Evolutionary conservation across 2,888 invertebrate species (phyloP), one percentile per base, ranked within the genome.

Genomic region (Anagyrus pseudococci): DNA sequence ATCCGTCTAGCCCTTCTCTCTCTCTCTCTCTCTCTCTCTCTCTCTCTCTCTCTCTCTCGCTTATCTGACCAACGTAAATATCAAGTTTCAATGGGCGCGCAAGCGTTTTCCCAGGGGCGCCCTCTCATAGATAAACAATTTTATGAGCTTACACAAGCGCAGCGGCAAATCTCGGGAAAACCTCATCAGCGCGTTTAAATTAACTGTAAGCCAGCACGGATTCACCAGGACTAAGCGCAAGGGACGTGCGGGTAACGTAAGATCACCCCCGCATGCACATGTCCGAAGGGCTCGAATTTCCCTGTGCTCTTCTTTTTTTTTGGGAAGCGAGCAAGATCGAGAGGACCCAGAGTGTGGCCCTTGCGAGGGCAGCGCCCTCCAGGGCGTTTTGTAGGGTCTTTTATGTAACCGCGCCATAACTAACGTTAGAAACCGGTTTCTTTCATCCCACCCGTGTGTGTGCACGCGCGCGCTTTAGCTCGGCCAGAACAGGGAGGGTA

Each of bases 341-440:
- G n/a, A n/a, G n/a, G n/a, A n/a, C n/a, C n/a, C n/a, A n/a, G n/a
- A n/a, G n/a, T n/a, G 6, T 20, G 15, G 15, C 19, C 19, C 8
- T 25, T 20, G 4, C n/a, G 10, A 4, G 8, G 7, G 43, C 25
- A 1, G 49, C 17, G 43, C 19, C 43, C 43, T 43, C n/a, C n/a
- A n/a, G n/a, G 19, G 48, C 23, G 48, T 48, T 62, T 62, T 58
- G 40, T 58, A 54, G 6, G 57, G 44, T 48, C 57, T 60, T 62
- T 62, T 61, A 64, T 64, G 60, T 60, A 64, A 64, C 56, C 53
- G 57, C 43, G 56, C 48, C 48, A 60, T 64, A 64, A 64, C 64
- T 64, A 60, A 56, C 57, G 57, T 53, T 56, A 49, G 46, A 64
- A n/a, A 60, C 60, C 60, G 56, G 60, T 64, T 64, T 54, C 29